Evolutionary conservation across 2,888 invertebrate species (phyloP).

Genomic region (Ligdia adustata): DNA sequence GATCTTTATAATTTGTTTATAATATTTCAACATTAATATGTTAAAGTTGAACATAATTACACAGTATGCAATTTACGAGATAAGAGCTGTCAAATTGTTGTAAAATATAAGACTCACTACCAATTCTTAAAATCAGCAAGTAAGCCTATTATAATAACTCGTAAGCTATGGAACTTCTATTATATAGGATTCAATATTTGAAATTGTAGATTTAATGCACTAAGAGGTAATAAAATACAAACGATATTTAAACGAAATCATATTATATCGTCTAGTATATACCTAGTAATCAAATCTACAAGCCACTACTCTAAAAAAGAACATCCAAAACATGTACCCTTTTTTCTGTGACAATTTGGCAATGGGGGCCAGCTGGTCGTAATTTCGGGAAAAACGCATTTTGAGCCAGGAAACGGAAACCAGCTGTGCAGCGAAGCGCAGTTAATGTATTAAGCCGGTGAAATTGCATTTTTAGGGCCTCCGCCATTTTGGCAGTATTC

Average conservation of each 20-base stretch:
- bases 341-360: slow-evolving; percentile 41
- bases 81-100: slow-evolving; percentile 4
- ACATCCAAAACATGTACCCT: too few relatives aligned
- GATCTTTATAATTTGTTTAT: slow-evolving; percentile 6
- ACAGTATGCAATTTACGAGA: neutral
- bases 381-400: slow-evolving; percentile 77
- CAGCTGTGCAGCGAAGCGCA: slow-evolving; percentile 72
- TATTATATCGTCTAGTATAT: too few relatives aligned
- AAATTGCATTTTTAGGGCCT: slow-evolving; percentile 81
- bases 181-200: too few relatives aligned
- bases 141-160: too few relatives aligned
- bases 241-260: too few relatives aligned
- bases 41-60: neutral
- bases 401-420: slow-evolving; percentile 77
- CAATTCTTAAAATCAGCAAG: too few relatives aligned
- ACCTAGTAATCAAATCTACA: too few relatives aligned
- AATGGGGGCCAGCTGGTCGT: slow-evolving; percentile 55
- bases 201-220: too few relatives aligned
- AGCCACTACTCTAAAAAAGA: too few relatives aligned
- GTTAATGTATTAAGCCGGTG: slow-evolving; percentile 70
- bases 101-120: too few relatives aligned
- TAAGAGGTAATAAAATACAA: too few relatives aligned
- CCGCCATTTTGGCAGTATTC: slow-evolving; percentile 61
- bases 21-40: slow-evolving; percentile 3
- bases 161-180: too few relatives aligned